Percentiles rank a stretch among this genome's conserved stretches.
These are phyloP conservation scores for Dromaius novaehollandiae DNA, from an alignment of 2,113 vertebrate genomes.

Conservation along the genomic window DNA sequence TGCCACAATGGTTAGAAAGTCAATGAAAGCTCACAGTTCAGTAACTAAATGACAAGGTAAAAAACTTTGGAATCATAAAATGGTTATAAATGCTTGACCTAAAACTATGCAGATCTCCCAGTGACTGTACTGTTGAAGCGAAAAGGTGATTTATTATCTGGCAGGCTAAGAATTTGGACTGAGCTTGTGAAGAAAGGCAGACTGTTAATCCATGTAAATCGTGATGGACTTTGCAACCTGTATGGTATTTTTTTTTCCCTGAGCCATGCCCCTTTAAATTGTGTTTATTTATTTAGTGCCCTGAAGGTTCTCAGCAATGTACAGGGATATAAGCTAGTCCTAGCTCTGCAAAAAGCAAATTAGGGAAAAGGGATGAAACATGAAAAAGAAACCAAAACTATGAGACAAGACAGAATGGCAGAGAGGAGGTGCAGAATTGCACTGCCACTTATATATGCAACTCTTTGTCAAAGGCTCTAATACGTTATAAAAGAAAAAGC, in stretches of 20 bases:
- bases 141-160: constrained; percentile 53
- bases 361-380: neutral
- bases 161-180: constrained; percentile 18
- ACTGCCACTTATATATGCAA: neutral
- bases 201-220: constrained; percentile 12
- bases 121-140: constrained; percentile 21
- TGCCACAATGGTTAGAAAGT: constrained; percentile 52
- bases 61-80: constrained; percentile 63
- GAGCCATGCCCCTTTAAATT: neutral
- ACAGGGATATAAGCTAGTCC: neutral
- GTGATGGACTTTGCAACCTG: neutral
- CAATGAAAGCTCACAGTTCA: constrained; percentile 68
- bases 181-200: neutral
- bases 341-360: neutral
- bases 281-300: neutral
- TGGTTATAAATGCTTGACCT: constrained; percentile 63
- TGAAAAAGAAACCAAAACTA: neutral
- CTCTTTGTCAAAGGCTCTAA: constrained; percentile 1
- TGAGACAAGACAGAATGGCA: neutral
- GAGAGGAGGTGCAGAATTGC: neutral
- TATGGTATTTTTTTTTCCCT: neutral
- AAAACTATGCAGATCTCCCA: constrained; percentile 41
- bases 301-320: neutral
- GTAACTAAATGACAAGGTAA: constrained; percentile 64
- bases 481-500: constrained; percentile 11